A percentile compares a stretch with the other conserved stretches of the same genome.
These are phyloP conservation scores for Agonopterix arenella DNA, from an alignment of 2,888 invertebrate genomes.

Conservation along the genomic window DNA sequence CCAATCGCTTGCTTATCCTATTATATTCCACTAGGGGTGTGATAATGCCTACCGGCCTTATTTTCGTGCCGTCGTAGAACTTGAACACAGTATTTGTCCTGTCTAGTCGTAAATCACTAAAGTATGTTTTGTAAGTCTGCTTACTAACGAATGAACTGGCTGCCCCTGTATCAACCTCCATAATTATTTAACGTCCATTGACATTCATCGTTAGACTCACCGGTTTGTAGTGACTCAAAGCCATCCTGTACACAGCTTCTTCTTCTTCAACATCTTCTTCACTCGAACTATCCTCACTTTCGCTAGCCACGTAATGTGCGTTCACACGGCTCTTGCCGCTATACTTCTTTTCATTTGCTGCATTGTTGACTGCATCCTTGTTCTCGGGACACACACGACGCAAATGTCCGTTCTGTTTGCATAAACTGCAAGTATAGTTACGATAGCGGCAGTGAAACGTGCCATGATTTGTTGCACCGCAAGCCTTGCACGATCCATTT, in stretches of 20 bases:
- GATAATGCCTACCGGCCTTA: constrained; percentile 6
- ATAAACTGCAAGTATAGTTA: not conserved
- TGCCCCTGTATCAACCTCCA: constrained; percentile 15
- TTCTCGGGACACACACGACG: not conserved
- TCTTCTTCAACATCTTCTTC: not conserved
- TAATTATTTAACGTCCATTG: constrained; percentile 3
- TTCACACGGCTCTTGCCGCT: not conserved
- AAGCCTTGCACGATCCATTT: not conserved
- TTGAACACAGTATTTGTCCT: constrained; percentile 3
- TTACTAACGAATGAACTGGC: constrained; percentile 6
- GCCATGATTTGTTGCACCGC: not conserved
- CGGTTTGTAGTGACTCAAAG: constrained; percentile 5
- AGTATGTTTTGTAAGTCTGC: constrained; percentile 5
- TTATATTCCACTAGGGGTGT: constrained; percentile 3
- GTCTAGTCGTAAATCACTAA: constrained; percentile 6
- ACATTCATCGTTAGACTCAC: constrained; percentile 11
- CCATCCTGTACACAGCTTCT: not conserved
- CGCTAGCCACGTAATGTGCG: not conserved
- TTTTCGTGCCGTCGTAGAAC: constrained; percentile 5
- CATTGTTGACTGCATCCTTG: not conserved
- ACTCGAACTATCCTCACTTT: not conserved
- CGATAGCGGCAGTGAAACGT: not conserved
- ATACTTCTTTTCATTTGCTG: not conserved
- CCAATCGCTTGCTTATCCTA: constrained; percentile 1
- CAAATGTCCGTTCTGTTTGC: not conserved